Evolutionary conservation across 2,888 invertebrate species (phyloP).

Genomic region (Nematopogon swammerdamellus): DNA sequence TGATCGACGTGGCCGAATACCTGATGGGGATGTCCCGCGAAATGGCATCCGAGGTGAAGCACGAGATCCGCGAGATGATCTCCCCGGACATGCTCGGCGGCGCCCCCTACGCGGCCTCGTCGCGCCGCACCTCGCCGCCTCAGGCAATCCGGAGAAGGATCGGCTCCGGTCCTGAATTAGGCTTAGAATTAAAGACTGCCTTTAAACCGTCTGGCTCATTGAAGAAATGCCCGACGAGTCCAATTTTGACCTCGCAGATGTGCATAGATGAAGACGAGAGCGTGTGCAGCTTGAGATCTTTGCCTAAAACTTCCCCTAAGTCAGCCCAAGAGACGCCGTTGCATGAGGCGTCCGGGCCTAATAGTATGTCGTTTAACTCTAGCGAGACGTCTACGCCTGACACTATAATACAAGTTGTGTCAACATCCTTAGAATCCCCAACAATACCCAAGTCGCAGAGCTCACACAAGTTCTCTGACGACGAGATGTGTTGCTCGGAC

Average conservation of each 20-base stretch:
- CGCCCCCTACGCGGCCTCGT: slow-evolving; percentile 22
- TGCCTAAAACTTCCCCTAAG: slow-evolving; percentile 35
- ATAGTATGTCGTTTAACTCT: slow-evolving; percentile 48
- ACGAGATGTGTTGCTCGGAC: slow-evolving; percentile 48
- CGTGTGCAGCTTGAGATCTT: slow-evolving; percentile 25
- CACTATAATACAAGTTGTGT: slow-evolving; percentile 48
- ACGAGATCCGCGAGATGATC: slow-evolving; percentile 68
- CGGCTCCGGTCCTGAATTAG: slow-evolving; percentile 44
- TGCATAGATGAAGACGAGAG: slow-evolving; percentile 29
- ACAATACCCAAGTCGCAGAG: slow-evolving; percentile 51
- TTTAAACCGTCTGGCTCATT: slow-evolving; percentile 22
- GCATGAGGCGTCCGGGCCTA: slow-evolving; percentile 41
- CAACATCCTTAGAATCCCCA: slow-evolving; percentile 30
- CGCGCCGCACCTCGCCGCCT: slow-evolving; percentile 46
- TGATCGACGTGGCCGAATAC: slow-evolving; percentile 73
- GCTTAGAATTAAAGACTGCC: slow-evolving; percentile 27
- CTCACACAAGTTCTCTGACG: slow-evolving; percentile 56
- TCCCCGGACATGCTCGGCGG: slow-evolving; percentile 32
- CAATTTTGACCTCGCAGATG: slow-evolving; percentile 32
- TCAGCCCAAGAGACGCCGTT: slow-evolving; percentile 42
- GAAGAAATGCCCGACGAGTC: slow-evolving; percentile 48
- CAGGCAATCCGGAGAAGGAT: slow-evolving; percentile 35
- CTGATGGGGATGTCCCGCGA: slow-evolving; percentile 74
- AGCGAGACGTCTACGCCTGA: slow-evolving; percentile 53
- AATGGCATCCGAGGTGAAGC: slow-evolving; percentile 77